Evolutionary conservation across 2,888 invertebrate species (phyloP).

Genomic region (Tipula confusa): DNA sequence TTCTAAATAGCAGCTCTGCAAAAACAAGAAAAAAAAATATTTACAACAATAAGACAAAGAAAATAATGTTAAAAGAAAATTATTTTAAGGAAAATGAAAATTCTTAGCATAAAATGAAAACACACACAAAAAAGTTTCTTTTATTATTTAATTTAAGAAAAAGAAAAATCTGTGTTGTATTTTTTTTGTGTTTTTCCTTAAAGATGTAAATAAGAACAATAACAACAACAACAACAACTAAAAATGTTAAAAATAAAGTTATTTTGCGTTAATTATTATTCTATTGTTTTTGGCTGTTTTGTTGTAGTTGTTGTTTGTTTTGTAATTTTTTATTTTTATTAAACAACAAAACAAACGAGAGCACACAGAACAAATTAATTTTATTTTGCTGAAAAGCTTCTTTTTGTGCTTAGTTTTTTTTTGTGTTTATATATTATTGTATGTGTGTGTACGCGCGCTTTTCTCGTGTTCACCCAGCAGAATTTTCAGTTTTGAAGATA

Average conservation of each 20-base stretch:
- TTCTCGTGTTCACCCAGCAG: too few species aligned
- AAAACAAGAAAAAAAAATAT: not conserved
- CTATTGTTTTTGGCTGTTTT: not conserved
- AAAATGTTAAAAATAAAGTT: not conserved
- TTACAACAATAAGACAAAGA: not conserved
- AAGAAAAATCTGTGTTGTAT: too few species aligned
- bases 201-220: not conserved
- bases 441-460: too few species aligned
- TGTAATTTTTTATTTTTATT: not conserved
- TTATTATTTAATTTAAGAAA: not conserved
- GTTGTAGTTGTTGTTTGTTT: not conserved
- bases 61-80: not conserved
- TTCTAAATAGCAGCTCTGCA: too few species aligned
- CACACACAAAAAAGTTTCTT: not conserved
- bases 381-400: not conserved
- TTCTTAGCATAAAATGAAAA: not conserved
- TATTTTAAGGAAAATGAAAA: not conserved
- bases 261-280: conserved; percentile 25
- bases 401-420: not conserved
- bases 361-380: not conserved
- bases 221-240: not conserved
- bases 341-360: not conserved
- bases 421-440: not conserved
- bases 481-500: too few species aligned
- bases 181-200: not conserved